Conservation (phyloP, 1,140 invertebrate species). For the Megalonaias nervosa region DNA sequence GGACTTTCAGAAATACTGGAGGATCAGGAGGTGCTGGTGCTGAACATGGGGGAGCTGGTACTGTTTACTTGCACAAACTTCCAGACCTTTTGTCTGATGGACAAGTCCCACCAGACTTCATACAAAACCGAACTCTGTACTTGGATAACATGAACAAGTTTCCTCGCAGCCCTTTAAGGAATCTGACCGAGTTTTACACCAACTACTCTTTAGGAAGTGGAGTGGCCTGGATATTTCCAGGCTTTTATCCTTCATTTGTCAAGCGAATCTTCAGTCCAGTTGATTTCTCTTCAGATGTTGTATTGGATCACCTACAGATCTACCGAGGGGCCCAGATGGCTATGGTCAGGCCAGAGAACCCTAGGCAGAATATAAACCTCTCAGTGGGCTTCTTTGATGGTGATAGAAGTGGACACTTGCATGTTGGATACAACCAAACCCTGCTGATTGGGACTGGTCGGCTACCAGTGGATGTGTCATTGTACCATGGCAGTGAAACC, state of each 20-base stretch:
- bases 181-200: constrained; percentile 45
- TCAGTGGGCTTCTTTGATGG: constrained; percentile 41
- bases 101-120: constrained; percentile 16
- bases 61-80: constrained; percentile 58
- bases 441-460: constrained; percentile 51
- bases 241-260: constrained; percentile 44
- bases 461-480: constrained; percentile 48
- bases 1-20: constrained; percentile 49
- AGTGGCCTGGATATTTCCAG: constrained; percentile 52
- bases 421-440: constrained; percentile 58
- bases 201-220: constrained; percentile 38
- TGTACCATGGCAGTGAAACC: constrained; percentile 52
- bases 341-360: constrained; percentile 34
- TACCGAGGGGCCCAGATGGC: constrained; percentile 53
- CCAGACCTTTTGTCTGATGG: constrained; percentile 25
- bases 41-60: constrained; percentile 59
- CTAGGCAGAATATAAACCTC: constrained; percentile 34
- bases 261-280: constrained; percentile 5
- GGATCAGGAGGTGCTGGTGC: constrained; percentile 41
- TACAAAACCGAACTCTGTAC: constrained; percentile 52
- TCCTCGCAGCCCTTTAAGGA: constrained; percentile 36
- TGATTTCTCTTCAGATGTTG: constrained; percentile 10
- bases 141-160: constrained; percentile 45
- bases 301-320: constrained; percentile 43
- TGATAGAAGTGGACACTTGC: constrained; percentile 56